phyloP scores from a whole-genome alignment of 2,113 vertebrate genomes.

The Hylia prasina region DNA sequence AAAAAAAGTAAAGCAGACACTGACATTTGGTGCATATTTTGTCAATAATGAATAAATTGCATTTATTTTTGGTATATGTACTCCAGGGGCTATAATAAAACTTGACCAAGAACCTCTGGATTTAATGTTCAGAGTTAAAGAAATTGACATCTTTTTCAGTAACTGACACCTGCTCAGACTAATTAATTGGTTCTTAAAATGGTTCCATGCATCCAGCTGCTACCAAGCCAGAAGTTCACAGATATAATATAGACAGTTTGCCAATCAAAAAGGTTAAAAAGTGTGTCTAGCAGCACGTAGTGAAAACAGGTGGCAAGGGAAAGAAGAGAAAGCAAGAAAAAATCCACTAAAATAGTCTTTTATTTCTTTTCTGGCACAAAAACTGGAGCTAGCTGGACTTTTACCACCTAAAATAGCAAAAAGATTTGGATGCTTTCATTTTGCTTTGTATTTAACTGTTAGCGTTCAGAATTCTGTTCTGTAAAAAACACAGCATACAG shows the following conservation, averaged over 20 bases:
- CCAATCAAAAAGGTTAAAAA: neutral
- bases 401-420: neutral
- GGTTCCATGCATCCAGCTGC: neutral
- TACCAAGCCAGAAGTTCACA: neutral
- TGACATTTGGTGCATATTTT: neutral
- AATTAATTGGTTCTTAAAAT: neutral
- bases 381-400: neutral
- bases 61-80: neutral
- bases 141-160: neutral
- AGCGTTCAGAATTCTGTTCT: neutral
- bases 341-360: neutral
- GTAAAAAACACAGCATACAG: neutral
- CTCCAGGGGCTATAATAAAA: neutral
- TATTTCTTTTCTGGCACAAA: neutral
- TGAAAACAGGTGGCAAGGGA: neutral
- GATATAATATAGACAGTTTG: neutral
- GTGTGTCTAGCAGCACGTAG: neutral
- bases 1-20: neutral
- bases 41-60: neutral
- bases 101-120: neutral
- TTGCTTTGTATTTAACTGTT: neutral
- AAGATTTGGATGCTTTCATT: neutral
- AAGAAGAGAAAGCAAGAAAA: neutral
- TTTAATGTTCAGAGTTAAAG: neutral
- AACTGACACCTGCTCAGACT: neutral